Base-by-base conservation (phyloP, 2,113 vertebrate genomes). In the Heterotilapia buettikoferi region DNA sequence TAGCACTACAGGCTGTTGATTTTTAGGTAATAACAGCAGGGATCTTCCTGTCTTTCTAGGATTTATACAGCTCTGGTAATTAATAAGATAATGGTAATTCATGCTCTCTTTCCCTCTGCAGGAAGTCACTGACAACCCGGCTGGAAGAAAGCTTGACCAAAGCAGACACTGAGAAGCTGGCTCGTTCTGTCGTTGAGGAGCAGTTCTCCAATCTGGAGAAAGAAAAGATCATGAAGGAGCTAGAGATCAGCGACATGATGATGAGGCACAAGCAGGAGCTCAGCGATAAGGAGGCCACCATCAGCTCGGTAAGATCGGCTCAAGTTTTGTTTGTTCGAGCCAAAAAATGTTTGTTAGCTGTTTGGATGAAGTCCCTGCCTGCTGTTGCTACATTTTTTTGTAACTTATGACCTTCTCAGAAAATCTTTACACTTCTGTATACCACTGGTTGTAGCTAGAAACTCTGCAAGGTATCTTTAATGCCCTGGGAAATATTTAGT, bases 181-280 rank as follows among this genome's bases (percentile, higher is more conserved):
- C 98, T 5, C 98, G 98, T 83, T 98, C 98, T 88, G 98, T 99
- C 86, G 98, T 97, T 24, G 98, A 99, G 92, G 98, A 99, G 19
- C 98, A 99, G 81, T 99, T 97, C 91, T 99, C 98, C 1, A 97
- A 98, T 84, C 94, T 99, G 96, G 98, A 99, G 94, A 99, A 99
- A 95, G 98, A 99, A 93, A 99, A 99, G 94, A 99, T 99, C 89
- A 99, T 99, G 97, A 99, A 99, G 92, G 98, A 99, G 90, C 95
- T 99, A 89, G 98, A 99, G 96, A 98, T 99, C 85, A 99, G 98
- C 89, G 98, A 99, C 95, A 98, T 99, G 98, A 98, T 97, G 96
- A 98, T 97, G 0, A 96, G 97, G 89, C 98, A 99, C 91, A 98
- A 97, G 45, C 98, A 98, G 95, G 98, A 99, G 19, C 97, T 99